Base-by-base conservation (phyloP, 1,140 invertebrate species). In the Ephestia elutella region DNA sequence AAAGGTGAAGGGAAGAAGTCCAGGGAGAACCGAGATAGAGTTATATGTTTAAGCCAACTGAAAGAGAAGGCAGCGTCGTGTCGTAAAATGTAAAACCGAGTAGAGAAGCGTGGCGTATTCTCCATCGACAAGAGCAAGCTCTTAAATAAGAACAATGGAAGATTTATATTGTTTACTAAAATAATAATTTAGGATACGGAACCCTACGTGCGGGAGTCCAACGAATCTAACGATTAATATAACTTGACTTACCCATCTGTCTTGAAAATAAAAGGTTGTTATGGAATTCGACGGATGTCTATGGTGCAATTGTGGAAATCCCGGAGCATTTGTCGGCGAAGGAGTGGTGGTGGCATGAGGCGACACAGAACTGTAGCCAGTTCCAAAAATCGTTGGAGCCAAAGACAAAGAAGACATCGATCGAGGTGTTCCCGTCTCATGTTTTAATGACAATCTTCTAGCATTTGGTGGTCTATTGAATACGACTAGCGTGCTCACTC, bases 231-330 rank as follows among this genome's bases (percentile, higher is more conserved):
- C 50, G 20, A 30, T 54, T 35, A 60, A 50, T 0, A 55, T 25
- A 11, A 17, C 35, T 10, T 15, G 28, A 72, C 76, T 82, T 65
- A 84, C 87, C 80, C 91, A 92, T 64, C 93, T 90, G 76, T 95
- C 94, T 82, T 95, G 94, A 83, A 95, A 95, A 82, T 97, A 97
- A 80, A 95, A 95, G 0, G 94, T 93, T 38, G 93, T 93, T 30
- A 90, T 89, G 11, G 87, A 89, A 68, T 89, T 87, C 0, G 89
- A 88, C 5, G 82, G 65, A 60, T 87, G 87, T 61, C 86, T 73
- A 57, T 88, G 83, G 49, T 82, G 73, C 21, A 89, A 54, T 57
- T 87, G 85, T 0, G 85, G 79, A 57, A 87, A 87, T 2, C 86
- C 82, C 11, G 80, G 73, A 0, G 80, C 73, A 63, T 88, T 90